Base-by-base conservation (phyloP, 2,888 invertebrate genomes). In the Phaonia tiefii region DNA sequence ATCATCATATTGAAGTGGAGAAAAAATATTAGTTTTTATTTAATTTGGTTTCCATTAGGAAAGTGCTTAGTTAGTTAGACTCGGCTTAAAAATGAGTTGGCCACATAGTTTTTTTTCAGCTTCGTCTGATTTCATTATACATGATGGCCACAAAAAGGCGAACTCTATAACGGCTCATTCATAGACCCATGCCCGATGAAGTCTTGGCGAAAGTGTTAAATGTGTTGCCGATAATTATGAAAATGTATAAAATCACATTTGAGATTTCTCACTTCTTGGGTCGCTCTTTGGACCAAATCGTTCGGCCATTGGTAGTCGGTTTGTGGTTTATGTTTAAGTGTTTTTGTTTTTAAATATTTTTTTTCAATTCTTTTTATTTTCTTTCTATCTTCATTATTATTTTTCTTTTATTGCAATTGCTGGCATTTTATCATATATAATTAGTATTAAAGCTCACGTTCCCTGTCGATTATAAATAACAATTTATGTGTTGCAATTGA, bases 181-280 rank as follows among this genome's bases (percentile, higher is more conserved):
- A 20, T 60, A 42, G 22, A n/a, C 25, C 31, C 25, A 60, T 3
- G 8, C 4, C 3, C 31, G 3, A 31, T 31, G 31, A 31, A n/a
- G n/a, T n/a, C 60, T 60, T 37, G 56, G 76, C 76, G 76, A 76
- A 76, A 76, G 76, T 71, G 76, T 76, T 76, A 76, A 76, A 76
- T 56, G 70, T 56, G 65, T 76, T 76, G n/a, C n/a, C n/a, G n/a
- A n/a, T n/a, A 71, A 71, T 76, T 66, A 71, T 71, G 66, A 76
- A 74, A 65, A n/a, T 5, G 8, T 8, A 31, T 10, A 20, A 37
- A 58, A 63, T 22, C 49, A 63, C 56, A n/a, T 3, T 60, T 37
- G 63, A 39, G 49, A 56, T 54, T 25, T 11, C 42, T 72, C 60
- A 71, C 11, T 49, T 42, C 22, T 42, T 22, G 44, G 13, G 15